A percentile compares a stretch with the other conserved stretches of the same genome.
phyloP scores from a whole-genome alignment of 2,113 vertebrate species.

The Cheilinus undulatus region DNA sequence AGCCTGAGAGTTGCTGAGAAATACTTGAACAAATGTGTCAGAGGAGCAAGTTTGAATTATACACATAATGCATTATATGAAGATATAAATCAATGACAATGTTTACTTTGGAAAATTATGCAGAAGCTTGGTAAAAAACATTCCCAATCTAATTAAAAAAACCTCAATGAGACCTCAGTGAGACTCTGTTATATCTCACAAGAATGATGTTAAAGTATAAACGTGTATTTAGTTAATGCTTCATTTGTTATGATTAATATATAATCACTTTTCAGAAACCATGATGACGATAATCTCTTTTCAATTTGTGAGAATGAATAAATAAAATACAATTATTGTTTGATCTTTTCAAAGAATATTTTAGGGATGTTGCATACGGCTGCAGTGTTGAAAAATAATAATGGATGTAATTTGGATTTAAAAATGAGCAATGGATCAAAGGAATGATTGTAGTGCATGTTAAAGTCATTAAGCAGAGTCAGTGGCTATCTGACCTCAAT shows the following conservation, averaged over 20 bases:
- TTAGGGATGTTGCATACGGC: too few relatives aligned
- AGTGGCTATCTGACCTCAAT: slow-evolving; percentile 1
- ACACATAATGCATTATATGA: background rate
- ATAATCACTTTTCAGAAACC: too few relatives aligned
- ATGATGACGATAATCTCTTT: too few relatives aligned
- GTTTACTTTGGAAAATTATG: slow-evolving; percentile 7
- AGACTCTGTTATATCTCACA: slow-evolving; percentile 9
- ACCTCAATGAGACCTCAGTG: too few relatives aligned
- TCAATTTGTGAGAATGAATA: too few relatives aligned
- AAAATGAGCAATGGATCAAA: background rate
- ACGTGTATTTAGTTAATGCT: too few relatives aligned
- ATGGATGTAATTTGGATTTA: background rate
- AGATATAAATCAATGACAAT: background rate
- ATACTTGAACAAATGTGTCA: slow-evolving; percentile 26
- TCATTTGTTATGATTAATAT: too few relatives aligned
- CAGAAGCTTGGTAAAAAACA: slow-evolving; percentile 27
- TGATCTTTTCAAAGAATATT: too few relatives aligned
- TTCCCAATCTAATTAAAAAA: slow-evolving; percentile 27
- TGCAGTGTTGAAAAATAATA: background rate
- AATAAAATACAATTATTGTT: too few relatives aligned
- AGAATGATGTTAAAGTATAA: slow-evolving; percentile 37
- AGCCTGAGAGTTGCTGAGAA: slow-evolving; percentile 24
- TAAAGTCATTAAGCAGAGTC: background rate
- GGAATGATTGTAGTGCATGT: background rate
- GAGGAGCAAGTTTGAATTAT: slow-evolving; percentile 14